A percentile compares a stretch with the other conserved stretches of the same genome.
Conservation (phyloP, 2,797 vertebrate genomes). For the Falco cherrug region DNA sequence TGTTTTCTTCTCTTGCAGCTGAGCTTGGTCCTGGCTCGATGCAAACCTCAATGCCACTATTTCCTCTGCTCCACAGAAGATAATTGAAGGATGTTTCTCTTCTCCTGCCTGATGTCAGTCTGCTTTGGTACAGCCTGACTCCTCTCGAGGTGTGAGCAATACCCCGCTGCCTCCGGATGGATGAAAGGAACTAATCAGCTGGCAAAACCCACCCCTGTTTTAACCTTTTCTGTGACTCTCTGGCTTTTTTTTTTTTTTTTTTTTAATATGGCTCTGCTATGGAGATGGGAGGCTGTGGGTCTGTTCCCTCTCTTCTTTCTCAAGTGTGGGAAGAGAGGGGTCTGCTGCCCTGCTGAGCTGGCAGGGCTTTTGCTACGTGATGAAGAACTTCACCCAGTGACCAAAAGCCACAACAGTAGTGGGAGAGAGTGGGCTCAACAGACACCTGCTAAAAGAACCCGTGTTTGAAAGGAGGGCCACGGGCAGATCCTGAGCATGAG, state of each 20-base stretch:
- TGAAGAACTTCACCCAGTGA: background rate
- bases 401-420: too few relatives aligned
- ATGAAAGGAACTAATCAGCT: slow-evolving; percentile 12
- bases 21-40: slow-evolving; percentile 8
- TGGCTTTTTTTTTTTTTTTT: background rate
- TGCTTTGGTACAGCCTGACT: slow-evolving; percentile 18
- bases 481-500: background rate
- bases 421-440: background rate
- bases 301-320: background rate
- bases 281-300: background rate
- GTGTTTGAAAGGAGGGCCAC: background rate
- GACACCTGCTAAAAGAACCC: background rate
- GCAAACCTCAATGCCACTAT: slow-evolving; percentile 1
- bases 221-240: slow-evolving; percentile 8
- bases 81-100: slow-evolving; percentile 46
- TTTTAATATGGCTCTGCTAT: background rate
- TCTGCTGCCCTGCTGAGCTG: background rate
- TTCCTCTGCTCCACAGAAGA: slow-evolving; percentile 43
- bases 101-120: slow-evolving; percentile 3
- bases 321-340: background rate
- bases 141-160: background rate
- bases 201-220: background rate
- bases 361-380: background rate
- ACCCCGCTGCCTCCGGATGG: background rate
- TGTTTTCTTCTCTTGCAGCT: slow-evolving; percentile 59